Evolutionary conservation across 2,888 invertebrate species (phyloP), one percentile per base, ranked within the genome.

Genomic region (Agrotis exclamationis): DNA sequence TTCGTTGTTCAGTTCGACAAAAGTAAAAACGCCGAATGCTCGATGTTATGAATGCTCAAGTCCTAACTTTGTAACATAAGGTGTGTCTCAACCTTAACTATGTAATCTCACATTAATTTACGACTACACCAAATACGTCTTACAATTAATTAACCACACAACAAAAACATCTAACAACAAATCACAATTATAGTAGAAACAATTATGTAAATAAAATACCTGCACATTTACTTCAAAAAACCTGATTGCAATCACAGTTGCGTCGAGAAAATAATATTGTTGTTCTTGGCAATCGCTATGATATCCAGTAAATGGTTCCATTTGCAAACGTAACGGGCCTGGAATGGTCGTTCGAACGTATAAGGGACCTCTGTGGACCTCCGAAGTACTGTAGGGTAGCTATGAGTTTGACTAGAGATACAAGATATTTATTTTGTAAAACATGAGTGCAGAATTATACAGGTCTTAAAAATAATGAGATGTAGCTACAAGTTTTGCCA

Each of bases 341-440:
- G 66, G 65, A 80, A 66, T 62, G 73, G 73, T 57, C 64, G 58
- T 45, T 58, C 67, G 56, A 67, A 74, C 80, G 63, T 81, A 81
- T 63, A 80, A 80, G 80, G 80, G 70, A 74, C 67, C 74, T 74
- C 77, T 74, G 81, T 70, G 66, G 77, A 80, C 77, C 77, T 74
- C 62, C 70, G 68, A 75, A 60, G 71, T 33, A 64, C 57, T 62
- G 76, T 79, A 66, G 79, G 65, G 63, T 79, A 22, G 18, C 79
- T 11, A 69, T 2, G n/a, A 50, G 6, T 1, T 2, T n/a, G n/a
- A n/a, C n/a, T n/a, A n/a, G n/a, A n/a, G n/a, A n/a, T n/a, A n/a
- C n/a, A n/a, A n/a, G n/a, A n/a, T n/a, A n/a, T n/a, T n/a, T n/a
- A n/a, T n/a, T n/a, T n/a, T n/a, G n/a, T n/a, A n/a, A n/a, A n/a